These are phyloP conservation scores for Carassius auratus DNA, from an alignment of 2,113 vertebrate species.

Conservation along the genomic window DNA sequence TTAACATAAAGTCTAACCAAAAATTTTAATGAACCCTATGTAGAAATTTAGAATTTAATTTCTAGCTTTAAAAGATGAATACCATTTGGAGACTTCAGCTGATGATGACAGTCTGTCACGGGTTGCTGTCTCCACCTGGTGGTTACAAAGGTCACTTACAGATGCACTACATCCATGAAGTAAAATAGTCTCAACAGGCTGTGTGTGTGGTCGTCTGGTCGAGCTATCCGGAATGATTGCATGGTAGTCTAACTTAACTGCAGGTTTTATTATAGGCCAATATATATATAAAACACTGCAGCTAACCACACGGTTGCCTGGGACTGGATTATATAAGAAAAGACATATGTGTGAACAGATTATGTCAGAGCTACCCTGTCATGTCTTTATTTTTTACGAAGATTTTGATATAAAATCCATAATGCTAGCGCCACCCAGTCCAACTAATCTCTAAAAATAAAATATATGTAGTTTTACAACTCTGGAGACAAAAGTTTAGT, in stretches of 20 bases:
- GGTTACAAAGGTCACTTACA: slow-evolving; percentile 22
- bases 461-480: background rate
- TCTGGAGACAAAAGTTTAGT: background rate
- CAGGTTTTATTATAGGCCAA: background rate
- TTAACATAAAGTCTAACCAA: background rate
- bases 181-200: background rate
- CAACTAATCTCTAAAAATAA: background rate
- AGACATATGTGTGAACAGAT: background rate
- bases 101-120: background rate
- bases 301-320: background rate
- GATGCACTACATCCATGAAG: too few relatives aligned
- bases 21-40: background rate
- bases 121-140: slow-evolving; percentile 35
- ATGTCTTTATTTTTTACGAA: background rate
- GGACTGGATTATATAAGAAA: background rate
- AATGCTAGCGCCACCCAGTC: background rate
- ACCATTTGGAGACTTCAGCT: background rate
- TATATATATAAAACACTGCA: background rate
- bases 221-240: background rate
- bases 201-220: slow-evolving; percentile 1
- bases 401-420: background rate
- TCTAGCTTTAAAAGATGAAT: background rate
- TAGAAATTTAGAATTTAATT: background rate
- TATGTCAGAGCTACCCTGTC: background rate
- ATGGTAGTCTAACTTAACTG: background rate